Conservation (phyloP, 2,797 vertebrate species). For the Euphonia xanthogaster region DNA sequence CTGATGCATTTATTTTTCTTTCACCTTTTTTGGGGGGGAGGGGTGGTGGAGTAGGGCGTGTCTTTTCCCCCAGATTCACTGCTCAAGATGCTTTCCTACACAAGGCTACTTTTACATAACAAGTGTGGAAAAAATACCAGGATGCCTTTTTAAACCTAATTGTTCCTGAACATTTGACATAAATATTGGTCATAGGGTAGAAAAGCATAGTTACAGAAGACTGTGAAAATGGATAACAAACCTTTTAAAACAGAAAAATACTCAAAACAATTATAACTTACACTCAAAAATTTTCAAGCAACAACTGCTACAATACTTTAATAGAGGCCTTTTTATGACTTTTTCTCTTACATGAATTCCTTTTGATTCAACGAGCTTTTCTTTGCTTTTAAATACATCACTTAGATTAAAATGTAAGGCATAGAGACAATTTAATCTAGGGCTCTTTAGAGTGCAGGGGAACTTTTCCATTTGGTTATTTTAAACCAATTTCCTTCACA, state of each 20-base stretch:
- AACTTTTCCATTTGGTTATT: constrained; percentile 4
- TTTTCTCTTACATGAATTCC: background rate
- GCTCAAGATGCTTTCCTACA: background rate
- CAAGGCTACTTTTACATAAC: background rate
- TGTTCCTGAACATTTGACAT: background rate
- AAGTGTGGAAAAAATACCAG: background rate
- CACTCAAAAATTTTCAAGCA: background rate
- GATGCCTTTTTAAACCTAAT: background rate
- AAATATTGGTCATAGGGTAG: background rate
- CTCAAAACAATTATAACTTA: background rate
- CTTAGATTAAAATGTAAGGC: background rate
- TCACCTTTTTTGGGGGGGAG: background rate
- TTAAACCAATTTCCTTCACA: constrained; percentile 24
- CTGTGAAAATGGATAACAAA: background rate
- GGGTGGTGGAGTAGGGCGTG: too few species aligned
- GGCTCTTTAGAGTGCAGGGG: background rate
- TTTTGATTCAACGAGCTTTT: background rate
- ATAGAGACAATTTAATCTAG: constrained; percentile 1
- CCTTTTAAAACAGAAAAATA: background rate
- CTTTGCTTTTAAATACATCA: background rate
- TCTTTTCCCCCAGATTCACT: background rate
- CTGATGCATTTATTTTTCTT: background rate
- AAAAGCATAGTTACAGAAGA: background rate
- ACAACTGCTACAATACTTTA: background rate
- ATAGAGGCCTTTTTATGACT: background rate